A percentile compares a stretch with the other conserved stretches of the same genome.
These are phyloP conservation scores for Salmo trutta DNA, from an alignment of 2,797 vertebrate species.

Conservation along the genomic window DNA sequence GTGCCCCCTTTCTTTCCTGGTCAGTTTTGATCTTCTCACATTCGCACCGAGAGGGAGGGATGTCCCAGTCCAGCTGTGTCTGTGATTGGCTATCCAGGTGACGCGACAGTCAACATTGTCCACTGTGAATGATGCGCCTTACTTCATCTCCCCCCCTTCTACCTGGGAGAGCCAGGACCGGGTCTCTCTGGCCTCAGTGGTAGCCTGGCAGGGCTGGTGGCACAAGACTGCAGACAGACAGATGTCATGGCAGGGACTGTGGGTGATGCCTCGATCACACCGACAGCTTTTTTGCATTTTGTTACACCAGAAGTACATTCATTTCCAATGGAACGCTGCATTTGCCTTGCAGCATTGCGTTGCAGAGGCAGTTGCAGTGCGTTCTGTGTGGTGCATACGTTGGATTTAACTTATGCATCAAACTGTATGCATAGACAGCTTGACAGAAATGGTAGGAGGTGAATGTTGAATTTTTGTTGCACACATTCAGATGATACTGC, in stretches of 20 bases:
- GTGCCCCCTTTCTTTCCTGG: slow-evolving; percentile 33
- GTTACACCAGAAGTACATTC: no score
- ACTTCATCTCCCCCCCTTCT: slow-evolving; percentile 42
- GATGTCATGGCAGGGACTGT: slow-evolving; percentile 55
- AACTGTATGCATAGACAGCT: no score
- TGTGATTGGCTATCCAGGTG: slow-evolving; percentile 40
- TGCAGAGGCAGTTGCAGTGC: no score
- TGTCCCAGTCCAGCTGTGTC: slow-evolving; percentile 37
- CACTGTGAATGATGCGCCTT: slow-evolving; percentile 55
- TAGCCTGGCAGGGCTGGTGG: no score
- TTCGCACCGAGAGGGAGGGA: slow-evolving; percentile 38
- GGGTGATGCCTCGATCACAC: slow-evolving; percentile 24
- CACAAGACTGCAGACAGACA: not conserved
- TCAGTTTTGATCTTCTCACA: slow-evolving; percentile 40
- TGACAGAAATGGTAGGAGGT: no score
- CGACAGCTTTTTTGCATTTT: no score
- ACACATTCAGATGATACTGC: no score
- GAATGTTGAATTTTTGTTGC: no score
- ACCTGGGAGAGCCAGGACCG: not conserved
- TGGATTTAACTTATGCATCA: no score
- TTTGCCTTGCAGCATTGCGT: no score
- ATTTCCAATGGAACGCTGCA: no score
- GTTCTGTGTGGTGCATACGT: no score
- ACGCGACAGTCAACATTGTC: slow-evolving; percentile 45
- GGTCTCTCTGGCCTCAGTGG: not conserved